Conservation (phyloP, 2,888 invertebrate species). For the Drosophila imparisetae region DNA sequence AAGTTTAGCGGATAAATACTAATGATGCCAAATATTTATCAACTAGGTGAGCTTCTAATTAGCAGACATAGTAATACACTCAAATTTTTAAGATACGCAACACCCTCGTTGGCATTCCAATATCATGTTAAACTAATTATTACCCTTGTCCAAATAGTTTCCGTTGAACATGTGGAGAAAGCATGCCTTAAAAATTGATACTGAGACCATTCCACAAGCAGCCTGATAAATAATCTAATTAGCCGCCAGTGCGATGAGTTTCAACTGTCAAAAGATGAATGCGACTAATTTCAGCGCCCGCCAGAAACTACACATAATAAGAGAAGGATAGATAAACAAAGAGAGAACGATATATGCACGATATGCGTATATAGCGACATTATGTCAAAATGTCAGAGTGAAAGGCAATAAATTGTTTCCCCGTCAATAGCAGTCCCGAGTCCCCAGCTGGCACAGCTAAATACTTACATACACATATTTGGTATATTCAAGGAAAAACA, state of each 20-base stretch:
- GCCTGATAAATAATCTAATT: conserved; percentile 83
- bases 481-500: conserved; percentile 14
- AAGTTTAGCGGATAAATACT: background rate
- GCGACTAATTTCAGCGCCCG: conserved; percentile 58
- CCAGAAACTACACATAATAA: conserved; percentile 33
- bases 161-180: conserved; percentile 15
- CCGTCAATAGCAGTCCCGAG: conserved; percentile 28
- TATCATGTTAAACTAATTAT: conserved; percentile 49
- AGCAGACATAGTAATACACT: background rate
- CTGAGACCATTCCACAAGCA: conserved; percentile 43
- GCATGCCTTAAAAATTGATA: conserved; percentile 6
- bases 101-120: background rate
- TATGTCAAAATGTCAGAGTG: conserved; percentile 82
- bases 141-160: conserved; percentile 53
- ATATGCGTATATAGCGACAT: conserved; percentile 40
- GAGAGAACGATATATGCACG: conserved; percentile 17
- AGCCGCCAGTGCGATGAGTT: conserved; percentile 81
- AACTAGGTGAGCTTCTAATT: background rate
- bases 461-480: background rate
- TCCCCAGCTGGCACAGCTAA: conserved; percentile 43
- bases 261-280: conserved; percentile 76
- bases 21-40: background rate
- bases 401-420: conserved; percentile 79
- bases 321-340: conserved; percentile 36
- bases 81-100: background rate